These are phyloP conservation scores for Camptogramma bilineatum DNA, from an alignment of 2,888 invertebrate genomes.

Conservation along the genomic window DNA sequence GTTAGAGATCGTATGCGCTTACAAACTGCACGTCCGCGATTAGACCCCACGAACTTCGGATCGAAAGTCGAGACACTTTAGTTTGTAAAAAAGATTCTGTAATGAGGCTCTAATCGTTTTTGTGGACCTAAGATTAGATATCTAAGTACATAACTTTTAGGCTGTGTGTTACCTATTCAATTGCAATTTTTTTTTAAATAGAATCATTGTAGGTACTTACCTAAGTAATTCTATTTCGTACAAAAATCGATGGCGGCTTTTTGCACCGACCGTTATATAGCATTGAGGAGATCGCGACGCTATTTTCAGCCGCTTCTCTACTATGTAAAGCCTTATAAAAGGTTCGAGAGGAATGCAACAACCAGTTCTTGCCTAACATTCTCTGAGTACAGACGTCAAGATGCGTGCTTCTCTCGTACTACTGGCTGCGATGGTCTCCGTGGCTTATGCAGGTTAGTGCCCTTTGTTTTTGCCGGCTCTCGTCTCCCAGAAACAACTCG, in stretches of 20 bases:
- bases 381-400: slow-evolving; percentile 60
- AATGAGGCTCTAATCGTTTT: too few species aligned
- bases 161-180: too few species aligned
- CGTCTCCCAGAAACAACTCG: slow-evolving; percentile 45
- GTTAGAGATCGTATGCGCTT: too few species aligned
- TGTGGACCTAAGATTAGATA: too few species aligned
- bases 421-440: slow-evolving; percentile 68
- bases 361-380: slow-evolving; percentile 70
- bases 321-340: slow-evolving; percentile 66
- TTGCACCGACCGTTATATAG: slow-evolving; percentile 70
- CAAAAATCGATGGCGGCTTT: slow-evolving; percentile 43
- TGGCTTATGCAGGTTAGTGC: slow-evolving; percentile 82
- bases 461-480: slow-evolving; percentile 69
- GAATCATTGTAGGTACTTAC: too few species aligned
- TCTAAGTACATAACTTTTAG: too few species aligned
- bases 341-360: slow-evolving; percentile 56
- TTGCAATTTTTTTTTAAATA: too few species aligned
- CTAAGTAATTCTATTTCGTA: too few species aligned
- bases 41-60: too few species aligned
- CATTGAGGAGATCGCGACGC: slow-evolving; percentile 55
- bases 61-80: too few species aligned
- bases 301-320: slow-evolving; percentile 55
- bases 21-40: too few species aligned
- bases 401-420: slow-evolving; percentile 73
- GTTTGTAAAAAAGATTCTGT: too few species aligned